phyloP scores from a whole-genome alignment of 1,140 invertebrate species.

The Glomeris maerens region DNA sequence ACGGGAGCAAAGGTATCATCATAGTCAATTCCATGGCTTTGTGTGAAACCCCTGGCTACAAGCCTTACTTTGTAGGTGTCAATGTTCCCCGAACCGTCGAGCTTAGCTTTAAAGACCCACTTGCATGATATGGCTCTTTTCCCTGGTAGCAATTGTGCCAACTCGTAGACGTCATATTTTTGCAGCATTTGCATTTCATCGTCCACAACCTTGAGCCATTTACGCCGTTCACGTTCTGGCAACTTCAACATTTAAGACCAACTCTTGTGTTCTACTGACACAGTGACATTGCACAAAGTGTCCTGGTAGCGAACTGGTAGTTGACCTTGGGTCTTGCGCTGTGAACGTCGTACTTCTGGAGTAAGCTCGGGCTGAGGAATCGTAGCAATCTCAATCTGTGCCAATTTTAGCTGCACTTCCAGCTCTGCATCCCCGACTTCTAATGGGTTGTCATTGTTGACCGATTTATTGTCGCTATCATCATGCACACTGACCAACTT shows the following conservation, averaged over 20 bases:
- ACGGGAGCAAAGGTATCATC: constrained; percentile 23
- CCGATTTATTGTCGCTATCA: too few species aligned
- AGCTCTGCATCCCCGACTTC: too few species aligned
- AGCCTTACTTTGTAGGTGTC: constrained; percentile 31
- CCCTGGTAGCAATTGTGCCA: not conserved
- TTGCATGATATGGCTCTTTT: constrained; percentile 4
- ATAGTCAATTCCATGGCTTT: constrained; percentile 21
- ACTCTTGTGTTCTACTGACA: not conserved
- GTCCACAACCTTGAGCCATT: not conserved
- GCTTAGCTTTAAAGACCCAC: constrained; percentile 28
- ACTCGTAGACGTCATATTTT: not conserved
- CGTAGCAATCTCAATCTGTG: too few species aligned
- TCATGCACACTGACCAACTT: too few species aligned
- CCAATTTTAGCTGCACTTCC: too few species aligned
- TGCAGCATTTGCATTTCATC: not conserved
- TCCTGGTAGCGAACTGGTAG: too few species aligned
- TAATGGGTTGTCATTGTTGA: too few species aligned
- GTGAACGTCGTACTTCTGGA: not conserved
- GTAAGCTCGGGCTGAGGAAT: too few species aligned
- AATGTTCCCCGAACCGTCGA: constrained; percentile 16
- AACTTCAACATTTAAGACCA: not conserved
- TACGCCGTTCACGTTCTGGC: not conserved
- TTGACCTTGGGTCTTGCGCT: too few species aligned
- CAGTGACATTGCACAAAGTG: too few species aligned
- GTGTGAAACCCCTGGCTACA: constrained; percentile 24